Conservation (phyloP, 2,113 vertebrate genomes). For the Butorides virescens region DNA sequence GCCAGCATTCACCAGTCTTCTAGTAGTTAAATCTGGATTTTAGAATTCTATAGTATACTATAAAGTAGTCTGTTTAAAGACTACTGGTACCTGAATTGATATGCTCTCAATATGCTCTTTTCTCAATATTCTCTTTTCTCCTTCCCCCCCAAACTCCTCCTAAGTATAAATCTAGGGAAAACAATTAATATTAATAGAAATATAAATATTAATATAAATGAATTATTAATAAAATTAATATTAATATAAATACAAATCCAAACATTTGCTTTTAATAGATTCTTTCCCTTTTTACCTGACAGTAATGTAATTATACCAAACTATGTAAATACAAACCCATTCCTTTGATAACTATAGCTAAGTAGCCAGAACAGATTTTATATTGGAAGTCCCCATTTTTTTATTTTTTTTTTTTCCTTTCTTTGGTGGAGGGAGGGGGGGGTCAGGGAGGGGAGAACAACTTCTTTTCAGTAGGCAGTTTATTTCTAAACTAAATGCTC, state of each 20-base stretch:
- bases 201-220: no score
- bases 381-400: not conserved
- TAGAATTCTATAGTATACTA: not conserved
- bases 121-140: not conserved
- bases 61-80: not conserved
- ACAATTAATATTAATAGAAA: not conserved
- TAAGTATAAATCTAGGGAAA: not conserved
- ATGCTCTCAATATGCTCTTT: not conserved
- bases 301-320: not conserved
- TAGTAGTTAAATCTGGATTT: not conserved
- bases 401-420: no score
- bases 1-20: not conserved
- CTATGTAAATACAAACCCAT: not conserved
- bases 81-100: not conserved
- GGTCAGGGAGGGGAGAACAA: not conserved
- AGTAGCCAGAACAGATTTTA: not conserved
- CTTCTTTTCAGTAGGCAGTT: not conserved
- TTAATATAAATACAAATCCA: not conserved
- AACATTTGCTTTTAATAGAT: not conserved
- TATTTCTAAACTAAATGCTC: not conserved
- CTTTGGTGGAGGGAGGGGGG: no score
- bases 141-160: not conserved
- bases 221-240: no score
- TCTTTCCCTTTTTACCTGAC: not conserved
- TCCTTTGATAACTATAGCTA: not conserved